Conservation (phyloP, 2,113 vertebrate species). For the Triplophysa siluroides region DNA sequence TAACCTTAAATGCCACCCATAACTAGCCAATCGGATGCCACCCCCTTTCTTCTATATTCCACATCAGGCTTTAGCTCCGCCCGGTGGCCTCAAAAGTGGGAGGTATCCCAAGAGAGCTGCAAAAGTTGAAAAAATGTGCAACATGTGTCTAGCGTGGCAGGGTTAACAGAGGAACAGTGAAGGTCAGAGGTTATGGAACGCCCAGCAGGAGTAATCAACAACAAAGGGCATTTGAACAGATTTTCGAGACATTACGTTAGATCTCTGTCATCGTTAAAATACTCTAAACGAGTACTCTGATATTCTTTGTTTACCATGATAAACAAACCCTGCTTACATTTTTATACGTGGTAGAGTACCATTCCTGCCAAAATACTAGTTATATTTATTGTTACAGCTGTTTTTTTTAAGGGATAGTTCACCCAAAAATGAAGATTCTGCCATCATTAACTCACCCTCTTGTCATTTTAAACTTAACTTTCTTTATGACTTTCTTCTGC, state of each 20-base stretch:
- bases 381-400: too few species aligned
- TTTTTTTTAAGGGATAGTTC: too few species aligned
- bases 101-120: conserved; percentile 13
- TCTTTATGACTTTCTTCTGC: too few species aligned
- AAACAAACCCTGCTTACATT: too few species aligned
- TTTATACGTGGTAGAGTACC: too few species aligned
- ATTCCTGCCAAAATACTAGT: too few species aligned
- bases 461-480: too few species aligned
- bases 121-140: background rate
- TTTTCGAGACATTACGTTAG: background rate
- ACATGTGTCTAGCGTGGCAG: background rate
- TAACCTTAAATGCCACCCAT: conserved; percentile 53
- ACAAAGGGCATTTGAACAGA: background rate
- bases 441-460: too few species aligned
- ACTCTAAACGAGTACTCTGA: background rate
- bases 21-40: conserved; percentile 21
- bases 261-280: background rate
- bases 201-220: background rate
- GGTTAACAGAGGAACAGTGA: background rate
- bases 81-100: background rate
- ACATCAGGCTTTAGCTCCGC: conserved; percentile 23
- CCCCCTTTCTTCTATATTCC: conserved; percentile 9
- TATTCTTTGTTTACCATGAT: background rate
- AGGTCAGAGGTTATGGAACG: background rate
- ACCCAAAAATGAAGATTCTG: too few species aligned